These are phyloP conservation scores for Argyra leucocephala DNA, from an alignment of 2,888 invertebrate genomes.

Conservation along the genomic window DNA sequence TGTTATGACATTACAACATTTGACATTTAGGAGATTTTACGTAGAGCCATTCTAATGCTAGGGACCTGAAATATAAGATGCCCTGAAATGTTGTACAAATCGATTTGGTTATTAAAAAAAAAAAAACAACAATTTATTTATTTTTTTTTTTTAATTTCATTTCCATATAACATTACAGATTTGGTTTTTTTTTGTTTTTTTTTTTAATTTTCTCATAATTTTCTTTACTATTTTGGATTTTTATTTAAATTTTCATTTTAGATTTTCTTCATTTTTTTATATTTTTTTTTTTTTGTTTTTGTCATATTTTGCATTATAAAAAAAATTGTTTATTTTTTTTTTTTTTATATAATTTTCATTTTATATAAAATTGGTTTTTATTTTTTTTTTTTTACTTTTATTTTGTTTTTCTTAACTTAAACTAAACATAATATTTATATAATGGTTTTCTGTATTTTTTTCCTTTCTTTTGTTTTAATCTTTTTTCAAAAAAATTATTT, in stretches of 20 bases:
- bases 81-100: too few relatives aligned
- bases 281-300: background rate
- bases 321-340: conserved; percentile 20
- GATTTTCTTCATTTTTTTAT: conserved; percentile 15
- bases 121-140: conserved; percentile 20
- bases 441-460: background rate
- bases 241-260: conserved; percentile 20
- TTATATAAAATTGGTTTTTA: conserved; percentile 23
- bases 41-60: too few relatives aligned
- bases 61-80: too few relatives aligned
- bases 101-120: background rate
- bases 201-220: conserved; percentile 29
- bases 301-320: conserved; percentile 23
- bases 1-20: too few relatives aligned
- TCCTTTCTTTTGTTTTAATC: background rate
- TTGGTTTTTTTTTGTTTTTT: conserved; percentile 26
- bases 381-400: conserved; percentile 26
- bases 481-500: too few relatives aligned
- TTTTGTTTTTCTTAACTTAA: conserved; percentile 26
- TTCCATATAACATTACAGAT: conserved; percentile 42
- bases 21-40: too few relatives aligned
- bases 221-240: conserved; percentile 23
- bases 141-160: conserved; percentile 23
- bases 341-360: conserved; percentile 22
- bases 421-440: conserved; percentile 14